A percentile compares a stretch with the other conserved stretches of the same genome.
phyloP scores from a whole-genome alignment of 2,797 vertebrate species.

The Lepus oiostolus region DNA sequence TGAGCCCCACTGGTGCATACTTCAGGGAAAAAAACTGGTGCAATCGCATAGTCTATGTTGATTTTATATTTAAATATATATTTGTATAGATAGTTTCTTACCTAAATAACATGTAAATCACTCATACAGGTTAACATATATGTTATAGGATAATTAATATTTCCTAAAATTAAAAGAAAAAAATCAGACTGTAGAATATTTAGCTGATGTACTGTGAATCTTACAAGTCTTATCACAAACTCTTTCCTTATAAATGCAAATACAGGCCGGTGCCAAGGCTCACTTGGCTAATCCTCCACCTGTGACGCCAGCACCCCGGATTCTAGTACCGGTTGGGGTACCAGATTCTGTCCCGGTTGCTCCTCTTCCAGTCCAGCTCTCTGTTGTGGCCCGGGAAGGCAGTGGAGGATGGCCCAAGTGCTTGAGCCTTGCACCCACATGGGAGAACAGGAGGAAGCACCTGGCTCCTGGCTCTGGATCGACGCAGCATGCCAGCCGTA shows the following conservation, averaged over 20 bases:
- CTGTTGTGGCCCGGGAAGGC: no score
- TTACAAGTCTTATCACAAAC: neutral
- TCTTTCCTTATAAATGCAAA: neutral
- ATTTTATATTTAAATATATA: conserved; percentile 37
- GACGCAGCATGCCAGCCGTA: fast-evolving
- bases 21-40: neutral
- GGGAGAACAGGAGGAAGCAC: no score
- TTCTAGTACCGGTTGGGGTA: no score
- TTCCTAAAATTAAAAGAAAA: conserved; percentile 17
- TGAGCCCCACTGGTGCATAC: neutral
- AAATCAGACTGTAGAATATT: neutral
- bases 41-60: neutral
- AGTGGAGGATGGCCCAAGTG: no score
- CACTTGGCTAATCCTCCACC: no score
- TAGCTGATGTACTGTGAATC: neutral
- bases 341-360: no score
- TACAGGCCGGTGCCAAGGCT: neutral
- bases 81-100: neutral
- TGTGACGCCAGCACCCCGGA: no score
- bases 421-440: no score
- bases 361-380: no score
- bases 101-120: neutral
- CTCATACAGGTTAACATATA: neutral
- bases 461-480: no score
- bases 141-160: neutral